These are phyloP conservation scores for Hemicentrotus pulcherrimus DNA, from an alignment of 35 echinoderm and acorn worm genomes.

Conservation along the genomic window DNA sequence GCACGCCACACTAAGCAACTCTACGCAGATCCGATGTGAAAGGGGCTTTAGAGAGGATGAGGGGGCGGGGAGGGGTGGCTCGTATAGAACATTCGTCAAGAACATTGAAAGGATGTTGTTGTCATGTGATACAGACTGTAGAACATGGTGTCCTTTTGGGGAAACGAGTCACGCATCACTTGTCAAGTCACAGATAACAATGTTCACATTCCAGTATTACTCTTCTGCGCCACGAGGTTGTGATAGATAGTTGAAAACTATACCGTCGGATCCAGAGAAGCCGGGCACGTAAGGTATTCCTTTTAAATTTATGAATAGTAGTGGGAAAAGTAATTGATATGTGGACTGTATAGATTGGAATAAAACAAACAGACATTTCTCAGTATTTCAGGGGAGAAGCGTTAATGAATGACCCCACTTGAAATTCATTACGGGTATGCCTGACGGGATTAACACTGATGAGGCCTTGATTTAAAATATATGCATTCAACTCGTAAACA, in stretches of 20 bases:
- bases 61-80: not conserved
- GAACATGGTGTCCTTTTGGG: not conserved
- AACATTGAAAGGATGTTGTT: too few species aligned
- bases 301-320: not conserved
- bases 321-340: not conserved
- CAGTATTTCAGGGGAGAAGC: not conserved
- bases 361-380: not conserved
- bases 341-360: not conserved
- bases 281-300: not conserved
- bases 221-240: not conserved
- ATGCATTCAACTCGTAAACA: not conserved
- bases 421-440: not conserved
- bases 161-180: not conserved
- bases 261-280: not conserved
- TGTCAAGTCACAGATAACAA: not conserved
- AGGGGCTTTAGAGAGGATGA: too few species aligned
- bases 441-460: not conserved
- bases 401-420: not conserved
- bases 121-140: not conserved
- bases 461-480: not conserved
- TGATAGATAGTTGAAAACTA: not conserved
- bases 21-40: too few species aligned
- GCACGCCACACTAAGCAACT: too few species aligned
- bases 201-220: not conserved
- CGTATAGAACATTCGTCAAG: not conserved